A percentile compares a stretch with the other conserved stretches of the same genome.
These are phyloP conservation scores for Lepus americanus DNA, from an alignment of 2,113 vertebrate species.

Conservation along the genomic window DNA sequence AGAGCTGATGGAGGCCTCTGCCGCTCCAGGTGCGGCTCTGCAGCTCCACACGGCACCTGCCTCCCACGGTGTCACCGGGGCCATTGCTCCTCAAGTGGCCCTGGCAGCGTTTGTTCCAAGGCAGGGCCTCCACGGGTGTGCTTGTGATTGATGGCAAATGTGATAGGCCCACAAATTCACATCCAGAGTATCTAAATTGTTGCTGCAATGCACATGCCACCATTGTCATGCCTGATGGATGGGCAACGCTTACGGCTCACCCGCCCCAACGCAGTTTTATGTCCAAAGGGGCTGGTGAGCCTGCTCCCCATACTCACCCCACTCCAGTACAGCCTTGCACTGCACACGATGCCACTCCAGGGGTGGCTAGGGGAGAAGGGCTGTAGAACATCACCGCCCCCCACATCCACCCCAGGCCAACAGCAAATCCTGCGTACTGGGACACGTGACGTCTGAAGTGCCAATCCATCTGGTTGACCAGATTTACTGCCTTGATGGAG, in stretches of 20 bases:
- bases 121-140: neutral
- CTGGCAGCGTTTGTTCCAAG: neutral
- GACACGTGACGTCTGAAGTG: slow-evolving; percentile 1
- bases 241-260: neutral
- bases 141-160: slow-evolving; percentile 25
- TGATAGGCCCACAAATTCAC: slow-evolving; percentile 11
- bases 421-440: neutral
- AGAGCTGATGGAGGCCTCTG: neutral
- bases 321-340: neutral
- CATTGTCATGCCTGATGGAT: slow-evolving; percentile 18
- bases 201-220: neutral
- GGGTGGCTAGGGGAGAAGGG: neutral
- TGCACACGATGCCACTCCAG: neutral
- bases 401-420: neutral
- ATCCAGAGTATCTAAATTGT: slow-evolving; percentile 52
- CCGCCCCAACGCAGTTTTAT: neutral
- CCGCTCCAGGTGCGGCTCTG: too few species aligned
- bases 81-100: neutral
- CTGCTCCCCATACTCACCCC: neutral
- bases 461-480: slow-evolving; percentile 67
- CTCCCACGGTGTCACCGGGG: neutral
- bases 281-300: neutral
- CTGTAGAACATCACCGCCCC: neutral
- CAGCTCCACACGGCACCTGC: neutral
- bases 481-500: slow-evolving; percentile 63